These are phyloP conservation scores for Dolichomitus sp. DNA, from an alignment of 2,888 invertebrate genomes.

Conservation along the genomic window DNA sequence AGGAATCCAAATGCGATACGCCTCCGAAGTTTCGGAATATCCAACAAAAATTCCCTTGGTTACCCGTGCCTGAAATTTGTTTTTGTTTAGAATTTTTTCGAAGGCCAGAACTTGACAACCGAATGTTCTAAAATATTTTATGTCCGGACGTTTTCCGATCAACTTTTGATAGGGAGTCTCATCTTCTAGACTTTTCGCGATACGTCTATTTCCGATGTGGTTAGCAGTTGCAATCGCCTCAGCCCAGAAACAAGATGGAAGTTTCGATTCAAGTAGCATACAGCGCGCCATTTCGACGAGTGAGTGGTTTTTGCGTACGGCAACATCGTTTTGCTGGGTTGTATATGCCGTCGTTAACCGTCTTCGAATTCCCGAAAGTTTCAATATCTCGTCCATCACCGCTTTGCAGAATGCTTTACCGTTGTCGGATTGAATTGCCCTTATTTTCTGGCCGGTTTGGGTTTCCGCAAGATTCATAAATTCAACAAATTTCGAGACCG, in stretches of 20 bases:
- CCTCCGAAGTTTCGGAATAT: conserved; percentile 49
- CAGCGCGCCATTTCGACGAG: conserved; percentile 71
- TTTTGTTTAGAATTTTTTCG: conserved; percentile 40
- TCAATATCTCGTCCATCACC: conserved; percentile 31
- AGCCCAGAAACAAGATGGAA: conserved; percentile 72
- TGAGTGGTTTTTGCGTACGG: conserved; percentile 69
- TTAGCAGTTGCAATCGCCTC: conserved; percentile 68
- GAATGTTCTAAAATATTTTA: conserved; percentile 32
- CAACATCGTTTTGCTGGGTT: conserved; percentile 68
- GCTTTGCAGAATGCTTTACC: conserved; percentile 22
- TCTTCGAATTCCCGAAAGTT: conserved; percentile 55
- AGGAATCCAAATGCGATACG: conserved; percentile 48
- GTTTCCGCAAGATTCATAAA: conserved; percentile 33
- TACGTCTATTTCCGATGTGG: conserved; percentile 62
- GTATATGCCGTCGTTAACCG: conserved; percentile 55
- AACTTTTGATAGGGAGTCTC: conserved; percentile 59
- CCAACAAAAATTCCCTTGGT: conserved; percentile 59
- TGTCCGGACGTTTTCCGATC: conserved; percentile 20
- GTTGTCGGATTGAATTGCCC: conserved; percentile 26
- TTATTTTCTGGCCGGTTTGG: conserved; percentile 18
- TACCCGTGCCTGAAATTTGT: conserved; percentile 45
- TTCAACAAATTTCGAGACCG: conserved; percentile 10
- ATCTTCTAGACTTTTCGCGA: conserved; percentile 55
- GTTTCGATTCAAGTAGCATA: conserved; percentile 67
- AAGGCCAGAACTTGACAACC: conserved; percentile 38